Base-by-base conservation (phyloP, 2,113 vertebrate species). In the Hipposideros armiger region DNA sequence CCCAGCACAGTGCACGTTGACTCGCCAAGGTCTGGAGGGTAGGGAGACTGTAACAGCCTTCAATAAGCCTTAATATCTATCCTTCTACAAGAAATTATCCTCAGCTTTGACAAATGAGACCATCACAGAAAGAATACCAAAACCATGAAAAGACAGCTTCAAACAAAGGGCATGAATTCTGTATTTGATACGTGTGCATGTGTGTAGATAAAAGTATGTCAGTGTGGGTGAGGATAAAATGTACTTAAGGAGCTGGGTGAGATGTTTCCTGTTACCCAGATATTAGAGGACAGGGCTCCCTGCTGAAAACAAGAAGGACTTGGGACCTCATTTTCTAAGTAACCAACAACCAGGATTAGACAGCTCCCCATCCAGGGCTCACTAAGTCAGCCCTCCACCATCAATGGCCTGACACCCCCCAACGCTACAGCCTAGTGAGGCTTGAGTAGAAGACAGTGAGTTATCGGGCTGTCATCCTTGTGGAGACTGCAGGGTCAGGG, bases 51-150 rank as follows among this genome's bases (percentile, higher is more conserved):
- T 32, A 80, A 62, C 7, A 22, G 36, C 36, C 91, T 94, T 87
- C 80, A 89, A 74, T 50, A 82, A 78, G 78, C 94, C 81, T 89
- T 56, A 64, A 42, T 32, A 84, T 50, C 52, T 66, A 52, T 22
- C 60, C 32, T 91, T 62, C 58, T 14, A 26, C 9, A 66, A 67
- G 58, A 78, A 74, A 62, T 16, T 58, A n/a, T 14, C 69, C 64
- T 83, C 11, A 10, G 20, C 78, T 70, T 22, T 19, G 70, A 92
- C 42, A 67, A 84, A 64, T 17, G 24, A 36, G 15, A 78, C 9
- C 8, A 69, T 15, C 22, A 22, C 56, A 93, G 45, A 86, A 26
- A 87, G 40, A 64, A 42, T 20, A 36, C 28, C 36, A 30, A 54
- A 64, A 62, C 14, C 62, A 74, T 1, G 17, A 22, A 56, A 85